A percentile compares a stretch with the other conserved stretches of the same genome.
phyloP scores from a whole-genome alignment of 2,797 vertebrate species.

The Anguilla megastoma region DNA sequence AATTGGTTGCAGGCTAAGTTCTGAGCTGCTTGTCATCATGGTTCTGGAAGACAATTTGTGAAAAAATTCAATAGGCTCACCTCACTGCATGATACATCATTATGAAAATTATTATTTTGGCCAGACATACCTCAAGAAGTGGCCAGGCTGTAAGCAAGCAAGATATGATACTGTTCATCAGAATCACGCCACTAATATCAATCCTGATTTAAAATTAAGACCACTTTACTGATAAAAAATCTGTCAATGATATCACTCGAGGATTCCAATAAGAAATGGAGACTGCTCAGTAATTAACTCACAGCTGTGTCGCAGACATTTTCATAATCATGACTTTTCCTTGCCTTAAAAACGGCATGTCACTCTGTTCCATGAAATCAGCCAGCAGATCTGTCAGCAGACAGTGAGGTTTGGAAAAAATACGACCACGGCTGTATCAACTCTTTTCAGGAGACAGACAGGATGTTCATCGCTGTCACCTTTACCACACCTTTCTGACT shows the following conservation, averaged over 20 bases:
- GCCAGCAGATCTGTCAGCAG: background rate
- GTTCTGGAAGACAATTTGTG: too few species aligned
- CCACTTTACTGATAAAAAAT: background rate
- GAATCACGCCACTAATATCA: background rate
- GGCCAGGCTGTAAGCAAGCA: background rate
- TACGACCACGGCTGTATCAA: background rate
- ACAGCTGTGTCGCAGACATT: background rate
- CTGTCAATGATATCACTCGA: background rate
- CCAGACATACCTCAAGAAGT: background rate
- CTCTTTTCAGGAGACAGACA: background rate
- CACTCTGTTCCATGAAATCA: background rate
- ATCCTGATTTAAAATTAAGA: background rate
- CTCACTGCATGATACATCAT: background rate
- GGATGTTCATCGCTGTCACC: background rate
- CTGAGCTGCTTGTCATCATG: background rate
- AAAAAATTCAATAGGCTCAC: background rate
- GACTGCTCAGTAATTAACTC: background rate
- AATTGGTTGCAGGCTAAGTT: background rate
- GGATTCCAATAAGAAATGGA: background rate
- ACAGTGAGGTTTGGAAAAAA: background rate
- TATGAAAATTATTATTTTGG: background rate
- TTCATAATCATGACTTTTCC: background rate
- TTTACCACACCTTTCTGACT: background rate
- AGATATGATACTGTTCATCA: background rate
- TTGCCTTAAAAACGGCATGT: background rate